Base-by-base conservation (phyloP, 2,888 invertebrate species). In the Buathra laborator region DNA sequence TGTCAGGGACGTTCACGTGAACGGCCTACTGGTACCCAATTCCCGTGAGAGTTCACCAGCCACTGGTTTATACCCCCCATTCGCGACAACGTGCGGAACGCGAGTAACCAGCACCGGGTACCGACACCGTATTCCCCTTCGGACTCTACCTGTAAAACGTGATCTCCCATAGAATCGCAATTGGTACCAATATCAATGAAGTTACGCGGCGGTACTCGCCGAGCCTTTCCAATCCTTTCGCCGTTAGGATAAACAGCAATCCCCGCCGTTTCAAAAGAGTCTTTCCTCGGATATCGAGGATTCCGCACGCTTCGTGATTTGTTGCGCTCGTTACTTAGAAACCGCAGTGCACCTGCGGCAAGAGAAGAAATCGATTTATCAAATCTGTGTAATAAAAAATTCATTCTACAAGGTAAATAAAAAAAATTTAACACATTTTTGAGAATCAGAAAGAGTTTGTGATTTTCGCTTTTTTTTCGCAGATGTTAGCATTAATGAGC, bases 1-100 rank as follows among this genome's bases (percentile, higher is more conserved):
- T 87, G 87, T 88, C 89, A 89, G 87, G 89, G 89, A 68, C 87
- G 86, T 86, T 85, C 90, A 91, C 91, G 90, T 90, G 91, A 90
- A 90, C 91, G 89, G 86, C 89, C 89, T 87, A 90, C 86, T 88
- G 83, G 75, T 75, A 59, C 80, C 43, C 62, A 72, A 37, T 37
- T 37, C 67, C 46, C 44, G 70, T 9, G 37, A 37, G 56, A 67
- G 72, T 56, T 16, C 78, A 19, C 70, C 71, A 37, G 44, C 44
- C 44, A 44, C 19, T 48, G 48, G 29, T 75, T 62, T 59, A 66
- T 59, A 66, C 66, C 66, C 68, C 72, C 85, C 74, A 76, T 86
- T 81, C 76, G 64, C 74, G 24, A 24, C 43, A 51, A 29, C 67
- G 32, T 75, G 59, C 12, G 48, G 48, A 16, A 37, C 46, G 67